A percentile compares a stretch with the other conserved stretches of the same genome.
Conservation (phyloP, 2,797 vertebrate species). For the Chloroceryle inda region DNA sequence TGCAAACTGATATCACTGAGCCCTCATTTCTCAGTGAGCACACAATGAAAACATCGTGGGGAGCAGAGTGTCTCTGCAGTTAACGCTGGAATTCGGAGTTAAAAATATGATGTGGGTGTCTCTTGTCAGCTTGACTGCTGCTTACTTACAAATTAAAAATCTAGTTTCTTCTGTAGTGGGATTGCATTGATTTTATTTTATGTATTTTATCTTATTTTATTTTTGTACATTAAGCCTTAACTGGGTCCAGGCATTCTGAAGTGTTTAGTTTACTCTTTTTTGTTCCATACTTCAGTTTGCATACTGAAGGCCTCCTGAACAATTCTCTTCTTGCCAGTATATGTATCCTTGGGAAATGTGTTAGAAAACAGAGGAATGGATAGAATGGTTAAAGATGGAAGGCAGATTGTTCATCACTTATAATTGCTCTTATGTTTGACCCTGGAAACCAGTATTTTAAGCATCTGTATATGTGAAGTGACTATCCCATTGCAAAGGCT, state of each 20-base stretch:
- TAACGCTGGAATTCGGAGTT: not conserved
- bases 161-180: not conserved
- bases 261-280: not conserved
- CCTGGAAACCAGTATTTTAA: not conserved
- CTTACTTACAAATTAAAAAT: not conserved
- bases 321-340: not conserved
- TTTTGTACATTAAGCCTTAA: not conserved
- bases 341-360: not conserved
- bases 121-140: not conserved
- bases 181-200: no score
- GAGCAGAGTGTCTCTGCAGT: not conserved
- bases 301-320: not conserved
- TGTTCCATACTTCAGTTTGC: not conserved
- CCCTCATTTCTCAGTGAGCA: not conserved
- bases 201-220: not conserved
- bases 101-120: not conserved
- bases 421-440: not conserved
- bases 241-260: not conserved
- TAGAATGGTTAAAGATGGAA: not conserved
- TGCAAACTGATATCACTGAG: not conserved
- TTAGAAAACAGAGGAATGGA: not conserved
- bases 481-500: not conserved
- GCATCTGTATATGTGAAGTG: not conserved
- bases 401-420: not conserved
- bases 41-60: fast-evolving